phyloP scores from a whole-genome alignment of 1,140 invertebrate genomes.

The Sitodiplosis mosellana region DNA sequence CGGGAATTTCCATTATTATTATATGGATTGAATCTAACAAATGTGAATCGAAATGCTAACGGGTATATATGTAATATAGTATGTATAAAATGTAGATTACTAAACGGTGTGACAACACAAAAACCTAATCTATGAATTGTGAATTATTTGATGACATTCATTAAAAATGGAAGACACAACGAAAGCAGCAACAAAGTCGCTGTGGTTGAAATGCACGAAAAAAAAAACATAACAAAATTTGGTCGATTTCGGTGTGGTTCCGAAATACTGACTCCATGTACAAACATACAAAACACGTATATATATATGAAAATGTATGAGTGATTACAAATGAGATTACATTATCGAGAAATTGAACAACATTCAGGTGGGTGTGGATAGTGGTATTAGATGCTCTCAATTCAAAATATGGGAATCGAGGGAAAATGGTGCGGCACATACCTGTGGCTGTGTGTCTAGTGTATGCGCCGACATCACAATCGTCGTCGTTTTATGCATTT shows the following conservation, averaged over 20 bases:
- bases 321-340: background rate
- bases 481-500: conserved; percentile 75
- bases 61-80: no score
- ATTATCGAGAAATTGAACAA: background rate
- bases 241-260: background rate
- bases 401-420: no score
- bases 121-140: no score
- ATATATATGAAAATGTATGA: background rate
- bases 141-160: no score
- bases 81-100: no score
- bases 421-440: conserved; percentile 1
- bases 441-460: conserved; percentile 26
- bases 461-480: conserved; percentile 87
- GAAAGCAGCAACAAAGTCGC: no score
- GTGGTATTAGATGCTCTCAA: background rate
- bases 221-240: no score
- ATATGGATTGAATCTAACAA: no score
- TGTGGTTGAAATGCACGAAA: background rate
- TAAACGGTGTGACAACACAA: no score
- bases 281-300: background rate
- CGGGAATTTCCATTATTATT: no score
- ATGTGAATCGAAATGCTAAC: no score
- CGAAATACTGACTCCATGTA: background rate
- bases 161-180: no score
- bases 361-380: background rate